Conservation (phyloP, 2,888 invertebrate genomes). For the Caenorhabditis auriculariae region DNA sequence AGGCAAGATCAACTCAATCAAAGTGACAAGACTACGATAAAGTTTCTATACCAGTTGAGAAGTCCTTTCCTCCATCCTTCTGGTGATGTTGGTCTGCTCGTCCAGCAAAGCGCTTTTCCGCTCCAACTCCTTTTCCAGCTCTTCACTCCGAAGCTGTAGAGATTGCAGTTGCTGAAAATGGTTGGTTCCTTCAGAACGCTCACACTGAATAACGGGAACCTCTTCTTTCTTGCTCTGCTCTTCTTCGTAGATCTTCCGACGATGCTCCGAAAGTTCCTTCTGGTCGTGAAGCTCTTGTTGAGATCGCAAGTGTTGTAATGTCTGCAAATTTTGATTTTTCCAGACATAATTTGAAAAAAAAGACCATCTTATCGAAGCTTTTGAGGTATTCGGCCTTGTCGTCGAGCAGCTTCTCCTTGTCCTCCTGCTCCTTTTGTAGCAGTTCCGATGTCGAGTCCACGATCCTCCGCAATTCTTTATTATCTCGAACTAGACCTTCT, state of each 20-base stretch:
- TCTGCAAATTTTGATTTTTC: slow-evolving; percentile 20
- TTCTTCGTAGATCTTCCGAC: slow-evolving; percentile 31
- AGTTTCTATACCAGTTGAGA: slow-evolving; percentile 23
- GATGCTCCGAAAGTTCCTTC: slow-evolving; percentile 37
- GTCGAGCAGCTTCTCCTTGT: slow-evolving; percentile 20
- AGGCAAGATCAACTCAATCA: too few relatives aligned
- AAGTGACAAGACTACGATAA: too few relatives aligned
- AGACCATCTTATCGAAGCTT: slow-evolving; percentile 16
- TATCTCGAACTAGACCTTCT: slow-evolving; percentile 9
- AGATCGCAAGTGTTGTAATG: slow-evolving; percentile 30
- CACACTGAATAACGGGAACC: background rate
- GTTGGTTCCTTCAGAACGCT: slow-evolving; percentile 23
- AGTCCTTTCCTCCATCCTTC: slow-evolving; percentile 22
- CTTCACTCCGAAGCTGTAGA: background rate
- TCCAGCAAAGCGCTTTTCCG: slow-evolving; percentile 23
- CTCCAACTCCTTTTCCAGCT: slow-evolving; percentile 23
- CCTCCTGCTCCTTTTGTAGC: slow-evolving; percentile 12
- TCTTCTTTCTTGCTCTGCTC: slow-evolving; percentile 22
- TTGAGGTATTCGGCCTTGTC: slow-evolving; percentile 20
- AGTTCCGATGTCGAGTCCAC: slow-evolving; percentile 15
- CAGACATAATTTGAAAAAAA: too few relatives aligned
- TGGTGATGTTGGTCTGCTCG: slow-evolving; percentile 27
- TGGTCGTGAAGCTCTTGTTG: slow-evolving; percentile 33
- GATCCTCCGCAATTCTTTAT: slow-evolving; percentile 9
- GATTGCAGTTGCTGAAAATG: background rate